These are phyloP conservation scores for Stegodyphus dumicola DNA, from an alignment of 1,140 invertebrate species.

Conservation along the genomic window DNA sequence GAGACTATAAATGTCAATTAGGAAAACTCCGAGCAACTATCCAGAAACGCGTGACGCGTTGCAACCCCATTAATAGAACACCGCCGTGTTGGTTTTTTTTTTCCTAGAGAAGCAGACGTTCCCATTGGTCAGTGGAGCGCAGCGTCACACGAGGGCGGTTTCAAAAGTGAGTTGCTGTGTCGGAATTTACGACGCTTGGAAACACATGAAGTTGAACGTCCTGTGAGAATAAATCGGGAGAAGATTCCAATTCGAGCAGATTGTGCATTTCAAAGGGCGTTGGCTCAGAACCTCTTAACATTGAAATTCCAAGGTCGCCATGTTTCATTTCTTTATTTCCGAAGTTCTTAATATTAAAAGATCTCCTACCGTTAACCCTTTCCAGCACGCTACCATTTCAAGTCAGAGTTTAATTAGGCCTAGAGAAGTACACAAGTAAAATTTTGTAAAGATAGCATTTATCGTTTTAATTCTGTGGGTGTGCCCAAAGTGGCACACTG, in stretches of 20 bases:
- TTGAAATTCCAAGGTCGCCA: too few relatives aligned
- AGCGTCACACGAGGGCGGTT: constrained; percentile 45
- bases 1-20: too few relatives aligned
- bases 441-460: too few relatives aligned
- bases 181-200: constrained; percentile 54
- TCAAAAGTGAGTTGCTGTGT: constrained; percentile 52
- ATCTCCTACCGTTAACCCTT: too few relatives aligned
- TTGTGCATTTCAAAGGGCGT: neutral
- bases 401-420: too few relatives aligned
- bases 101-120: neutral
- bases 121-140: constrained; percentile 36
- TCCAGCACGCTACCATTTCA: too few relatives aligned
- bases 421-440: too few relatives aligned
- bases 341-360: too few relatives aligned
- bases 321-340: too few relatives aligned
- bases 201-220: constrained; percentile 47
- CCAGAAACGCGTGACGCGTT: neutral
- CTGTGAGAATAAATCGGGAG: neutral
- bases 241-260: neutral
- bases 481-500: too few relatives aligned
- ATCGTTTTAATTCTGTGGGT: too few relatives aligned
- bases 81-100: neutral
- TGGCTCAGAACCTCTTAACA: neutral
- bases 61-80: neutral
- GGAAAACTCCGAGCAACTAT: neutral